Evolutionary conservation across 1,140 invertebrate species (phyloP).

Genomic region (Leguminivora glycinivorella): DNA sequence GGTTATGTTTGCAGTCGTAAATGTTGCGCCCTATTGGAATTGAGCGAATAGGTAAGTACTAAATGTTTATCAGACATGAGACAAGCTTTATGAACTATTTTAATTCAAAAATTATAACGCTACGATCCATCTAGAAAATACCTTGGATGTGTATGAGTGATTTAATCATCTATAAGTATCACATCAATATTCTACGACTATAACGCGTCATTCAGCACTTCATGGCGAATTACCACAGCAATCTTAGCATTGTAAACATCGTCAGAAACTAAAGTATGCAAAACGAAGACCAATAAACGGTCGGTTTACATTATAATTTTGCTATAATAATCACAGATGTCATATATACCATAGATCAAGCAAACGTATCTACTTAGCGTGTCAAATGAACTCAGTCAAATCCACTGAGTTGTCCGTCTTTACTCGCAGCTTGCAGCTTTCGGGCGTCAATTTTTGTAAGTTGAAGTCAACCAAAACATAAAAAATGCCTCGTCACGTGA

Average conservation of each 20-base stretch:
- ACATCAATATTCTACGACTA: slow-evolving; percentile 21
- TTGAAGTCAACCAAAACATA: no score
- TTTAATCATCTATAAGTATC: slow-evolving; percentile 5
- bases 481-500: no score
- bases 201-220: slow-evolving; percentile 14
- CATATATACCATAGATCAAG: no score
- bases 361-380: no score
- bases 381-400: no score
- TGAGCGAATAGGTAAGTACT: background rate
- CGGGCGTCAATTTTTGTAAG: no score
- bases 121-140: background rate
- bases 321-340: no score
- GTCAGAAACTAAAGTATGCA: slow-evolving; percentile 22
- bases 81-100: slow-evolving; percentile 14
- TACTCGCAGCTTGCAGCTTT: no score
- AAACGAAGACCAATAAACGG: slow-evolving; percentile 7
- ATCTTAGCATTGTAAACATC: background rate
- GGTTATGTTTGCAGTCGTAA: background rate
- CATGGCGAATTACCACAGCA: background rate
- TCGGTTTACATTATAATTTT: background rate
- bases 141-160: background rate
- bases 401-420: no score
- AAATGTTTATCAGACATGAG: background rate
- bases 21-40: background rate
- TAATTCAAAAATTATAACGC: background rate